Evolutionary conservation across 2,113 vertebrate species (phyloP).

Genomic region (Oreocharis arfaki): DNA sequence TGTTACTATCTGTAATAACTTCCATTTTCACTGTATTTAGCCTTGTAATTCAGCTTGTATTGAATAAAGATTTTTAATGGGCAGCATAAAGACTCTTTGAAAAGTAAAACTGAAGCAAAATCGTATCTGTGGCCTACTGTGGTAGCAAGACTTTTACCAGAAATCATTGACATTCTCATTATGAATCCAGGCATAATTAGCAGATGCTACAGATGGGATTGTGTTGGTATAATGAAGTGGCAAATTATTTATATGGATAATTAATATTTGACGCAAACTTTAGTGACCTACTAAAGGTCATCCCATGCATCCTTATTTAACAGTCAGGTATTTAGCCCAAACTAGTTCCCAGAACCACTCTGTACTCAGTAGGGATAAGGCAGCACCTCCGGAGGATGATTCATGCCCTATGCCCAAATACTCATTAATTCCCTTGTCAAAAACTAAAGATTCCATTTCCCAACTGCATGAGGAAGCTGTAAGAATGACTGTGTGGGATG

Average conservation of each 20-base stretch:
- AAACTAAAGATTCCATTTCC: not conserved
- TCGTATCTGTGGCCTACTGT: not conserved
- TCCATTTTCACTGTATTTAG: not conserved
- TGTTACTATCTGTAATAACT: not conserved
- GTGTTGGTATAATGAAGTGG: not conserved
- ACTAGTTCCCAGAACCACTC: not conserved
- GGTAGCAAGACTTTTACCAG: not conserved
- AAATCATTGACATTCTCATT: not conserved
- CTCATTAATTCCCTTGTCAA: not conserved
- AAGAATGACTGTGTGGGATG: not conserved
- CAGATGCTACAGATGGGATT: not conserved
- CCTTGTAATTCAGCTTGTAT: not conserved
- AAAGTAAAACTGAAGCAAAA: not conserved
- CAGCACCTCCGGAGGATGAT: rapidly evolving
- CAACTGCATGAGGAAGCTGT: not conserved
- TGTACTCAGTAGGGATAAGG: not conserved
- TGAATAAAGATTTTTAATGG: not conserved
- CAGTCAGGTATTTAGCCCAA: not conserved
- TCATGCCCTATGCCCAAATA: not conserved
- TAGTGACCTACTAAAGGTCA: not conserved
- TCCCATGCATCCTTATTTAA: not conserved
- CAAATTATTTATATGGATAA: not conserved
- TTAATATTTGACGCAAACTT: not conserved
- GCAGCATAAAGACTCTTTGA: not conserved
- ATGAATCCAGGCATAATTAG: not conserved